Conservation (phyloP, 1,140 invertebrate species). For the Chionoecetes opilio region DNA sequence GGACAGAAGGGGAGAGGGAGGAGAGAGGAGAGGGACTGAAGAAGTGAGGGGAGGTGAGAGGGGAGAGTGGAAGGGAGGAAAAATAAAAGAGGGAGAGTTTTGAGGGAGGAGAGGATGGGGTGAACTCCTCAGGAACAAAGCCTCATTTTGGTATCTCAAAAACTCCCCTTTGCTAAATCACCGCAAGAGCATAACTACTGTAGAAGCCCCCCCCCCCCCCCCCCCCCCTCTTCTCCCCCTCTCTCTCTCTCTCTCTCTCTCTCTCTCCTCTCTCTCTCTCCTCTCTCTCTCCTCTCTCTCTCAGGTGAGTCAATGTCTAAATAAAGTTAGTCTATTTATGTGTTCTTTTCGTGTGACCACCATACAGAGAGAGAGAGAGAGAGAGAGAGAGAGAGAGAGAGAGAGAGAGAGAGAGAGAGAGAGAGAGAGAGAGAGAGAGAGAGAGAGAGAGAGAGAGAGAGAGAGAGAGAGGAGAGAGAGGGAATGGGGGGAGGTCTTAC, state of each 20-base stretch:
- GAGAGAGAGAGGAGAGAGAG: neutral
- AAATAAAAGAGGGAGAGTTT: neutral
- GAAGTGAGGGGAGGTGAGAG: no score
- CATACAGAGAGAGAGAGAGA: neutral
- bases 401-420: conserved; percentile 8
- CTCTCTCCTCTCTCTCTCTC: neutral
- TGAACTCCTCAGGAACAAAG: neutral
- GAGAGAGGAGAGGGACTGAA: neutral
- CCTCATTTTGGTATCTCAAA: neutral
- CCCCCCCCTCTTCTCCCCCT: conserved; percentile 28
- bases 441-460: neutral
- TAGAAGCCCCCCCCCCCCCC: neutral
- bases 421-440: conserved; percentile 21
- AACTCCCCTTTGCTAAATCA: neutral
- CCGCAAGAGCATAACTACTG: neutral
- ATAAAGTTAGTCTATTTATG: neutral
- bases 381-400: conserved; percentile 1
- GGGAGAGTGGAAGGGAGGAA: neutral
- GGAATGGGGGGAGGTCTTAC: neutral
- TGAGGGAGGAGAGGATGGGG: neutral
- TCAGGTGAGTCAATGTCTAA: neutral
- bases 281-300: conserved; percentile 49
- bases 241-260: conserved; percentile 54
- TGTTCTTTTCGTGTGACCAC: neutral
- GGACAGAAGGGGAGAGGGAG: neutral